These are phyloP conservation scores for Bugula neritina DNA, from an alignment of 2,888 invertebrate species.

Conservation along the genomic window DNA sequence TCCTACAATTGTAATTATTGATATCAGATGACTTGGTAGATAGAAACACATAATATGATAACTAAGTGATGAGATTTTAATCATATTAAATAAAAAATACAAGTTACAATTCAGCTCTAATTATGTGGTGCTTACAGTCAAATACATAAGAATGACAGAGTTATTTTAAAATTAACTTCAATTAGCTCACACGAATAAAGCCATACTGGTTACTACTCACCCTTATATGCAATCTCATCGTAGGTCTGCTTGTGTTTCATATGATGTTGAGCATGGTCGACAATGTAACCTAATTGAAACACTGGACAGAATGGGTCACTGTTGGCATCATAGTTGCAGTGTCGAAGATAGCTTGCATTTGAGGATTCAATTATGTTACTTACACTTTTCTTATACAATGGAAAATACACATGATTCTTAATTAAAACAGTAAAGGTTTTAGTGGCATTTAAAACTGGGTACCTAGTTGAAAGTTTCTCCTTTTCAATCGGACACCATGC, in stretches of 20 bases:
- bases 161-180: no score
- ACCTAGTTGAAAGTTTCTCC: constrained; percentile 36
- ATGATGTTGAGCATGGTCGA: constrained; percentile 31
- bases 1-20: no score
- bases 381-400: constrained; percentile 27
- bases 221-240: neutral
- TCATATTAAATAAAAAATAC: no score
- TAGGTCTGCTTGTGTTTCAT: neutral
- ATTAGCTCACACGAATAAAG: neutral
- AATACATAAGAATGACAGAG: no score
- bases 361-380: constrained; percentile 44
- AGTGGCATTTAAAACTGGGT: constrained; percentile 37
- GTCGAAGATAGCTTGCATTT: constrained; percentile 36
- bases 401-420: constrained; percentile 26
- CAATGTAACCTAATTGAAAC: constrained; percentile 43
- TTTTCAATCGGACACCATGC: constrained; percentile 57
- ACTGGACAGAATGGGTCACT: constrained; percentile 48
- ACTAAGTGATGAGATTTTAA: no score
- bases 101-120: no score
- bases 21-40: no score
- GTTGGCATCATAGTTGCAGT: constrained; percentile 39
- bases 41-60: no score
- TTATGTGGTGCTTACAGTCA: no score
- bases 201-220: no score
- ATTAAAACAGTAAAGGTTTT: constrained; percentile 30